Base-by-base conservation (phyloP, 2,113 vertebrate genomes). In the Apodemus sylvaticus region DNA sequence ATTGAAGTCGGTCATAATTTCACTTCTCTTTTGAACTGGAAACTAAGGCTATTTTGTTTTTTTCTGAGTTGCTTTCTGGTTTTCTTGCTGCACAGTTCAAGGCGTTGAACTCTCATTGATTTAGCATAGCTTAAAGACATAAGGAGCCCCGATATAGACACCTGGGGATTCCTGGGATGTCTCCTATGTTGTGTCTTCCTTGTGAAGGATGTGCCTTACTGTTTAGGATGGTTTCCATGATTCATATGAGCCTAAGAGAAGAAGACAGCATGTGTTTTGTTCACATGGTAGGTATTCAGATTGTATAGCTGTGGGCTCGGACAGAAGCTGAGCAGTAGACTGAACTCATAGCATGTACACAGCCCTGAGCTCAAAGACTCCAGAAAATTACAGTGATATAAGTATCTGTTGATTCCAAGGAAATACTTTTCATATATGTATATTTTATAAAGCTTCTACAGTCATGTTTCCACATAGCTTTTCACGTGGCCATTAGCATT, bases 61-160 rank as follows among this genome's bases (percentile, higher is more conserved):
- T 91, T 22, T 93, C 91, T 92, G 91, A 53, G 17, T 91, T 82
- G 45, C 78, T 66, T 51, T 77, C 34, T 10, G 48, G 60, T 88
- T 81, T 94, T 86, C 87, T 82, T 68, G 20, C 24, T 81, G 11
- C 88, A 64, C 16, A 51, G 0, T 90, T 82, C 12, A 17, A 39
- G 7, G 36, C 51, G 11, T 78, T 78, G 24, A 22, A 4, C 76
- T 5, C 29, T 22, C n/a, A 5, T 42, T 74, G 45, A 51, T 90
- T 58, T 96, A 45, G 31, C 39, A 62, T 42, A 68, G 31, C 66
- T 36, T 68, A 16, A 87, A 86, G 48, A 76, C 64, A 34, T 83
- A 53, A 68, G 9, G 58, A 68, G 26, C n/a, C 7, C 20, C 14
- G 12, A 29, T 60, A 82, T 4, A 58, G 22, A 60, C 22, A 82